Evolutionary conservation across 2,797 vertebrate genomes (phyloP).

Genomic region (Arnoldichthys spilopterus): DNA sequence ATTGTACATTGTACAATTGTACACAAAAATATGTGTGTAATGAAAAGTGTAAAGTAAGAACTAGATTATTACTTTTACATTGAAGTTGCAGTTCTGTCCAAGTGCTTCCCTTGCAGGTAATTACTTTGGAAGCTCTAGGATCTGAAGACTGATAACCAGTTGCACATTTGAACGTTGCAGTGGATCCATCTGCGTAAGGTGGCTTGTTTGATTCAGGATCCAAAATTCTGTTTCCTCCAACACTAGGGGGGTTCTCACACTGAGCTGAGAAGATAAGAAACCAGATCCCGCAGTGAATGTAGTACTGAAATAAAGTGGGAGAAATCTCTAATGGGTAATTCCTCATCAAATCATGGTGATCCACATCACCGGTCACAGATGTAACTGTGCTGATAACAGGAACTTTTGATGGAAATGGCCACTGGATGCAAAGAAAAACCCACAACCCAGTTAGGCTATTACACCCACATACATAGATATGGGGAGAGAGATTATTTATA

Average conservation of each 20-base stretch:
- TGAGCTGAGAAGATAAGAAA: conserved; percentile 42
- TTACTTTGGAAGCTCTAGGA: fast-evolving
- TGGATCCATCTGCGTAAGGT: conserved; percentile 5
- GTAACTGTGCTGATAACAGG: background rate
- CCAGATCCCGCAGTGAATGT: background rate
- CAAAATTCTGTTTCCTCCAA: conserved; percentile 20
- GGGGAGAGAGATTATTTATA: too few relatives aligned
- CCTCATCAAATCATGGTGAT: background rate
- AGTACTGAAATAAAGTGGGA: background rate
- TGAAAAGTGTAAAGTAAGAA: background rate
- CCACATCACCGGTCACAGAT: too few relatives aligned
- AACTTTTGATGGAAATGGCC: background rate
- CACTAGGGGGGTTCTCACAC: conserved; percentile 58
- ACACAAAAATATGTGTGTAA: background rate
- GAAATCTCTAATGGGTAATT: background rate
- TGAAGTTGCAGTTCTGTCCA: conserved; percentile 39
- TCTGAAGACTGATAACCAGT: fast-evolving
- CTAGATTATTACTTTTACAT: conserved; percentile 64
- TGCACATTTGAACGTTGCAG: conserved; percentile 36
- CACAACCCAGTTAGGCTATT: too few relatives aligned
- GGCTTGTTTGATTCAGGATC: fast-evolving
- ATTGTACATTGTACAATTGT: background rate
- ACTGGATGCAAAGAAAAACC: too few relatives aligned
- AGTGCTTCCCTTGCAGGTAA: conserved; percentile 44
- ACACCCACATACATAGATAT: too few relatives aligned